Evolutionary conservation across 1,140 invertebrate genomes (phyloP), one percentile per base, ranked within the genome.

Genomic region (Cepaea nemoralis): DNA sequence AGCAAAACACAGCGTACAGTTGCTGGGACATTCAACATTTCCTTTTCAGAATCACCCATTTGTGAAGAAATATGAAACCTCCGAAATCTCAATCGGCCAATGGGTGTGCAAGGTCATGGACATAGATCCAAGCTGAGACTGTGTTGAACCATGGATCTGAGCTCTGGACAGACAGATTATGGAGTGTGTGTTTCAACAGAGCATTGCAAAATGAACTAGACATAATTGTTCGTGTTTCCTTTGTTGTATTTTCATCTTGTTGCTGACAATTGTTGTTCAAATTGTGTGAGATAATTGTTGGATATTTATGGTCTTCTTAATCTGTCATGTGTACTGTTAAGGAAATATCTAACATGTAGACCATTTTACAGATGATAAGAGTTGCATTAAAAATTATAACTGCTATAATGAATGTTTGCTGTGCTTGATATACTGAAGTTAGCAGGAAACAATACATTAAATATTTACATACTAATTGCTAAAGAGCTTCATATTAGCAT

Each of bases 41-140:
- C n/a, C n/a, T n/a, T n/a, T n/a, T n/a, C 90, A 98, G 97, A 96
- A 95, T 92, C 97, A 99, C 92, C 93, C 95, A 84, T 99, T 97
- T 96, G 96, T 98, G 81, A 96, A 95, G 85, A 94, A 95, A 90
- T 97, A 98, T 88, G 94, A 94, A 37, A 96, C 97, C 90, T 94
- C 95, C 87, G 95, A 88, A 39, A 86, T 96, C 63, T 97, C 99
- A 91, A 97, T 99, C 87, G 96, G 97, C 63, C 95, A 96, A 48
- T 99, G 98, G 98, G 96, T 99, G 40, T 93, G 93, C 86, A 91
- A 92, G 85, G 92, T 93, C n/a, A 93, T 94, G 92, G 91, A 93
- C 82, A 90, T 92, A 87, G 86, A 89, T 82, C 87, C 91, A 48
- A 75, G 73, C 31, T 82, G 71, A 82, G 73, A 42, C 16, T 8